Evolutionary conservation across 2,113 vertebrate genomes (phyloP).

Genomic region (Probosciger aterrimus): DNA sequence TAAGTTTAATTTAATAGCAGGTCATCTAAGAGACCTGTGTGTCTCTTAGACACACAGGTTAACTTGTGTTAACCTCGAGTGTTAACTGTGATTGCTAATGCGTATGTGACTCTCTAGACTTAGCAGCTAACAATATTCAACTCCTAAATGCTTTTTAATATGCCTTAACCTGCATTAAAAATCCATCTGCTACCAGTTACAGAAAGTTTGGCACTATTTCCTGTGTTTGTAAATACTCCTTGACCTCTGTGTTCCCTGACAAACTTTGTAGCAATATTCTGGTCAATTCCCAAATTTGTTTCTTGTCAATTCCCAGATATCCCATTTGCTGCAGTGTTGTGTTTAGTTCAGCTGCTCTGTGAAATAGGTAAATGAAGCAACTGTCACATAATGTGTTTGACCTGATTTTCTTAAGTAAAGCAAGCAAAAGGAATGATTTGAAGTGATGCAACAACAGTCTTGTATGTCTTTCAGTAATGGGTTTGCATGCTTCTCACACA

Average conservation of each 20-base stretch:
- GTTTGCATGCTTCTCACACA: background rate
- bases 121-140: background rate
- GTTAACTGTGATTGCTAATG: background rate
- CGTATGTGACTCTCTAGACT: background rate
- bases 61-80: background rate
- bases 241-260: background rate
- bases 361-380: background rate
- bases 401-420: background rate
- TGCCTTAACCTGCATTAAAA: background rate
- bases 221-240: background rate
- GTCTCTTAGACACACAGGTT: too few relatives aligned
- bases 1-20: background rate
- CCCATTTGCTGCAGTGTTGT: background rate
- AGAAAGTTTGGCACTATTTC: background rate
- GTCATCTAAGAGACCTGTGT: background rate
- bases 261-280: background rate
- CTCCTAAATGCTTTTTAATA: background rate
- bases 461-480: background rate
- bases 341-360: background rate
- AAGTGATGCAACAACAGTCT: background rate
- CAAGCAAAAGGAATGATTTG: background rate
- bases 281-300: background rate
- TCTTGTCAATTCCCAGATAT: background rate
- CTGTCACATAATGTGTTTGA: background rate
- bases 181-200: background rate